A percentile compares a stretch with the other conserved stretches of the same genome.
These are phyloP conservation scores for Taphrorychus bicolor DNA, from an alignment of 2,888 invertebrate genomes.

Conservation along the genomic window DNA sequence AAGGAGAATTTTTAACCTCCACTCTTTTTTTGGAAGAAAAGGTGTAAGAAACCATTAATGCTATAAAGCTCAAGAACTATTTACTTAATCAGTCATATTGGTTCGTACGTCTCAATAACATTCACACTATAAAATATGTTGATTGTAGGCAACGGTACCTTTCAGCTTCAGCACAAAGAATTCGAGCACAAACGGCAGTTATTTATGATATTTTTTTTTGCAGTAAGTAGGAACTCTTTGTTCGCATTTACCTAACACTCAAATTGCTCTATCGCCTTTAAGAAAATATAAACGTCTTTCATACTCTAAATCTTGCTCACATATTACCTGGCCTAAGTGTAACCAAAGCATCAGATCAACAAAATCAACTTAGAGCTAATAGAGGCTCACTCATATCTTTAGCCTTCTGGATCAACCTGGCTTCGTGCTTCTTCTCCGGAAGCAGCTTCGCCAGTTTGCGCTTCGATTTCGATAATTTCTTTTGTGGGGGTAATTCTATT, in stretches of 20 bases:
- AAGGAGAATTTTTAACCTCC: no score
- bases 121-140: not conserved
- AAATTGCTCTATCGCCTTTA: no score
- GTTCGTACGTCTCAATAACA: not conserved
- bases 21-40: not conserved
- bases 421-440: constrained; percentile 63
- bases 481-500: constrained; percentile 48
- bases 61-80: not conserved
- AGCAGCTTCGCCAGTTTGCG: constrained; percentile 67
- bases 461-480: constrained; percentile 69
- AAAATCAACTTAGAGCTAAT: constrained; percentile 68
- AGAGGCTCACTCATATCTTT: constrained; percentile 69
- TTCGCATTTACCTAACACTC: no score
- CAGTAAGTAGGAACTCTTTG: no score
- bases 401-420: constrained; percentile 58
- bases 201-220: no score
- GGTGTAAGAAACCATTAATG: not conserved
- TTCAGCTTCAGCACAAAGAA: no score
- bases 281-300: not conserved
- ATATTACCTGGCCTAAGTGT: not conserved
- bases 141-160: no score
- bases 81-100: constrained; percentile 5
- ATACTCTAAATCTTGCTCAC: not conserved
- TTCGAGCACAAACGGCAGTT: no score
- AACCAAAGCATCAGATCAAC: not conserved